Percentiles rank a stretch among this genome's conserved stretches.
Conservation (phyloP, 2,888 invertebrate species). For the Dascillus cervinus region DNA sequence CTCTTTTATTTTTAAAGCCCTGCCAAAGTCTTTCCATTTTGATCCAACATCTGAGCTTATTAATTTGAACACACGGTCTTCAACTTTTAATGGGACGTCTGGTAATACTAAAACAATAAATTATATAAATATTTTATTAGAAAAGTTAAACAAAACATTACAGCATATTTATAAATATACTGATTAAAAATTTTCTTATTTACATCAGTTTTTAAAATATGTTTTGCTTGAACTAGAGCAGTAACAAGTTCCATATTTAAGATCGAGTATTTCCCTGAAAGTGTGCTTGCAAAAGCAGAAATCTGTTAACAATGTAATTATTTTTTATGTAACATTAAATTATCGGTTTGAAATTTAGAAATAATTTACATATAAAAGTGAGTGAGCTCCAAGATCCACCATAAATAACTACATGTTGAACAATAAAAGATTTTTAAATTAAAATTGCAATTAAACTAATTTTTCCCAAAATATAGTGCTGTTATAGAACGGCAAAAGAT, state of each 20-base stretch:
- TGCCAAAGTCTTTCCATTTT: slow-evolving; percentile 33
- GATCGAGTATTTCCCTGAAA: no score
- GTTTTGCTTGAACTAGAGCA: no score
- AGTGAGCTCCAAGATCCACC: no score
- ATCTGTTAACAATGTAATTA: neutral
- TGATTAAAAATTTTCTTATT: neutral
- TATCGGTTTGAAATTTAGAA: neutral
- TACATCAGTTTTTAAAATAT: neutral
- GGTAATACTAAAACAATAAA: slow-evolving; percentile 7
- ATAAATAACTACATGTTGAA: no score
- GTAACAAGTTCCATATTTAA: no score
- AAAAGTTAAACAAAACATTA: slow-evolving; percentile 1
- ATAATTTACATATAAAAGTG: no score
- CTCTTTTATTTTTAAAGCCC: slow-evolving; percentile 27
- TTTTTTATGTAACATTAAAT: neutral
- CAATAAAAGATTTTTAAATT: no score
- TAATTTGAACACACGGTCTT: slow-evolving; percentile 11
- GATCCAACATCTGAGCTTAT: slow-evolving; percentile 27
- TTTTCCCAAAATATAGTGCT: no score
- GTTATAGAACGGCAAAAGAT: no score
- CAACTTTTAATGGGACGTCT: slow-evolving; percentile 2
- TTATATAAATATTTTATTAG: neutral
- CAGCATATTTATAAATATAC: neutral
- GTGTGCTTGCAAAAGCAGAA: no score
- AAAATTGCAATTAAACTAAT: no score